Evolutionary conservation across 2,888 invertebrate genomes (phyloP).

Genomic region (Frankliniella fusca): DNA sequence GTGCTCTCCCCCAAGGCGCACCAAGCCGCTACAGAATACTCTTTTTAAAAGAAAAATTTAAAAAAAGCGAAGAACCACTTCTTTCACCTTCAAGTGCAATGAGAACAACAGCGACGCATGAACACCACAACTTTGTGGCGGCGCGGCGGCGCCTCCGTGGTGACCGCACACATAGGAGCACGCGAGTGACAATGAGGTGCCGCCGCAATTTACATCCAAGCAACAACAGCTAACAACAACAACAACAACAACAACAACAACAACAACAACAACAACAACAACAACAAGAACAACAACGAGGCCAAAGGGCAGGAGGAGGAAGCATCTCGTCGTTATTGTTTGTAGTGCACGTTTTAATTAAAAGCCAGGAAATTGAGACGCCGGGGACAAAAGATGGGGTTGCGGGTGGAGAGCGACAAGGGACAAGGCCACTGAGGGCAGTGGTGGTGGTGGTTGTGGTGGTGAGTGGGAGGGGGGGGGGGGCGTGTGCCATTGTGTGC

Average conservation of each 20-base stretch:
- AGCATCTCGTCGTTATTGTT: background rate
- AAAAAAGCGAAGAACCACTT: no score
- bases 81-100: background rate
- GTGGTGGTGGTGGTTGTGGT: background rate
- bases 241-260: background rate
- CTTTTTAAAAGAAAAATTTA: no score
- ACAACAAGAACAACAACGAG: background rate
- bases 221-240: background rate
- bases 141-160: no score
- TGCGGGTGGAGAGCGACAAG: background rate
- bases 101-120: background rate
- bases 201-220: background rate
- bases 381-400: background rate
- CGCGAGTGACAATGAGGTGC: no score
- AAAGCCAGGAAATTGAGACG: background rate
- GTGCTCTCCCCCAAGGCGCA: no score
- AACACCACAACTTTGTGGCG: background rate
- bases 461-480: background rate
- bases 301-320: background rate
- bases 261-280: background rate
- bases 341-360: background rate
- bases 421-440: background rate
- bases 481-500: background rate
- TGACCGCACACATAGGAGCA: no score
- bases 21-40: no score